Conservation (phyloP, 2,113 vertebrate genomes). For the Phylloscopus whistleri region DNA sequence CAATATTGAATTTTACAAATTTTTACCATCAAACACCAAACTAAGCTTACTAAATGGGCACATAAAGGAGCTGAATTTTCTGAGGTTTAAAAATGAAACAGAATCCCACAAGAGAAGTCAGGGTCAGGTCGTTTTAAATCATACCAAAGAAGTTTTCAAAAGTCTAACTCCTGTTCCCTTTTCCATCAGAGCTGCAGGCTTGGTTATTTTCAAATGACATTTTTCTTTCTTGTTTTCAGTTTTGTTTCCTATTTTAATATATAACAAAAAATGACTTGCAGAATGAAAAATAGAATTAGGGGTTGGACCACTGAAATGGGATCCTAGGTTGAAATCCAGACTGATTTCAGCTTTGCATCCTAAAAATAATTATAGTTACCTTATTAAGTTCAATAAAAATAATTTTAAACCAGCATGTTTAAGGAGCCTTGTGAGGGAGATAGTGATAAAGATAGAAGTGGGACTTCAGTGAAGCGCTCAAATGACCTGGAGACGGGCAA, state of each 20-base stretch:
- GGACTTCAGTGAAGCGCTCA: not conserved
- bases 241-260: slow-evolving; percentile 31
- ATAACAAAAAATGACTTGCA: not conserved
- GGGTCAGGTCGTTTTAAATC: not conserved
- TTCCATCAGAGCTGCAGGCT: not conserved
- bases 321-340: not conserved
- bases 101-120: not conserved
- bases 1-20: not conserved
- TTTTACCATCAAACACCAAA: not conserved
- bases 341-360: not conserved
- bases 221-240: not conserved
- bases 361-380: not conserved
- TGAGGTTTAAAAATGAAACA: not conserved
- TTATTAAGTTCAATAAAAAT: not conserved
- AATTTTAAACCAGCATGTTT: not conserved
- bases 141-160: slow-evolving; percentile 1
- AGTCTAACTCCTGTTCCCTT: not conserved
- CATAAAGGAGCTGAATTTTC: not conserved
- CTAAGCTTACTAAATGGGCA: not conserved
- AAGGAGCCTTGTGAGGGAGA: not conserved
- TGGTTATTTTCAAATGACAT: slow-evolving; percentile 9
- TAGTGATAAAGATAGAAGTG: not conserved
- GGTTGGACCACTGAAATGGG: not conserved
- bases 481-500: not conserved
- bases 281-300: not conserved